Evolutionary conservation across 1,140 invertebrate genomes (phyloP), one percentile per base, ranked within the genome.

Genomic region (Drosophila ambigua): DNA sequence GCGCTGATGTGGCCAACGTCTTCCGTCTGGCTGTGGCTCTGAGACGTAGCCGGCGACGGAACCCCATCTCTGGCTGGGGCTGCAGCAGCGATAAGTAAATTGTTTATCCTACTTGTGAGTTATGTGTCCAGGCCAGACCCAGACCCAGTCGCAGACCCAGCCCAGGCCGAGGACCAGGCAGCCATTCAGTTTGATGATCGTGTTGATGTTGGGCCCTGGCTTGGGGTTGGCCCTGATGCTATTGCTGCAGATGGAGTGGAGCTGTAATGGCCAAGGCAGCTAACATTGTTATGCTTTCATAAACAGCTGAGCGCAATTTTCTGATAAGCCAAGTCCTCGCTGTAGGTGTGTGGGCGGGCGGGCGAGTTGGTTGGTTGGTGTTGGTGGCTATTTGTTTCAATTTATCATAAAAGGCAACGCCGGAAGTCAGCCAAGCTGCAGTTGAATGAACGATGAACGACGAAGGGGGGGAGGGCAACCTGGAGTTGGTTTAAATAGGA

Each of bases 231-330:
- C 44, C 0, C 31, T 35, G 31, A 9, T 9, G 31, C 31, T 9
- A 11, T 35, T 9, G 8, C 35, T 39, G 35, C 2, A 39, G 35
- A 39, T 39, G 35, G 35, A 39, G 35, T 11, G 35, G 35, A 13
- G 35, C 35, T n/a, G 54, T 76, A 79, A 79, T 79, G 80, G 72
- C 81, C 43, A 46, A 50, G 65, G 51, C 55, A 71, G 64, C 77
- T 87, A 87, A 87, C 83, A 87, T 79, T 87, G 83, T 87, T 87
- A 88, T 88, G 83, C 83, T 87, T 87, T 87, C 83, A 87, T 87
- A 87, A 87, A 87, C 83, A 87, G 83, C 83, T 87, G 83, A 87
- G 83, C 83, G 83, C 83, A 87, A 87, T 87, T 87, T 87, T 87
- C 83, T 87, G 83, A 87, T 87, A 87, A 87, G 83, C 82, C 66